Percentiles rank a stretch among this genome's conserved stretches.
These are phyloP conservation scores for Eristalis tenax DNA, from an alignment of 2,888 invertebrate species.

Conservation along the genomic window DNA sequence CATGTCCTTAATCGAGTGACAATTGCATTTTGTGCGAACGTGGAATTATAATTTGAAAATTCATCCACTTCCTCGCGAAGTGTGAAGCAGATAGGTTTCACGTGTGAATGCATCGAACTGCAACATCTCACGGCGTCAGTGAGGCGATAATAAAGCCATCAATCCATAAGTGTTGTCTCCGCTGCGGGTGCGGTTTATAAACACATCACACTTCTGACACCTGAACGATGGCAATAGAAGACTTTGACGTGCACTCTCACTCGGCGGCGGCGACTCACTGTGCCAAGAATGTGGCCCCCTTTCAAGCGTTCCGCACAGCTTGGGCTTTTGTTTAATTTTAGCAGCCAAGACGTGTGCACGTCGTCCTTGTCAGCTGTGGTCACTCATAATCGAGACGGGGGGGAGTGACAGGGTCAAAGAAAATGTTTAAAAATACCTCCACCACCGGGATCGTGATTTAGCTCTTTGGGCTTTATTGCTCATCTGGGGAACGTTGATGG, in stretches of 20 bases:
- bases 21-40: slow-evolving; percentile 23
- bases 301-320: not conserved
- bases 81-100: not conserved
- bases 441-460: slow-evolving; percentile 22
- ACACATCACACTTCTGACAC: slow-evolving; percentile 2
- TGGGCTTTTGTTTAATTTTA: slow-evolving; percentile 13
- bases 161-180: not conserved
- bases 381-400: not conserved
- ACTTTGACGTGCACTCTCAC: slow-evolving; percentile 14
- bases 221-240: slow-evolving; percentile 12
- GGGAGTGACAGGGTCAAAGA: slow-evolving; percentile 22
- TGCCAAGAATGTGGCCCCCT: slow-evolving; percentile 15
- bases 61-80: not conserved
- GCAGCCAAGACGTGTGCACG: slow-evolving; percentile 15
- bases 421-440: slow-evolving; percentile 51
- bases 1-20: slow-evolving; percentile 41
- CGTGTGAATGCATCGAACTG: not conserved
- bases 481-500: slow-evolving; percentile 24
- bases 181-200: not conserved
- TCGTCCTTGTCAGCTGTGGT: slow-evolving; percentile 20
- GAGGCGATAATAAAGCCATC: not conserved
- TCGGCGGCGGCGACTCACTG: not conserved
- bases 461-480: slow-evolving; percentile 18
- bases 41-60: slow-evolving; percentile 21
- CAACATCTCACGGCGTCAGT: not conserved